Conservation (phyloP, 2,113 vertebrate species). For the Kobus ellipsiprymnus region DNA sequence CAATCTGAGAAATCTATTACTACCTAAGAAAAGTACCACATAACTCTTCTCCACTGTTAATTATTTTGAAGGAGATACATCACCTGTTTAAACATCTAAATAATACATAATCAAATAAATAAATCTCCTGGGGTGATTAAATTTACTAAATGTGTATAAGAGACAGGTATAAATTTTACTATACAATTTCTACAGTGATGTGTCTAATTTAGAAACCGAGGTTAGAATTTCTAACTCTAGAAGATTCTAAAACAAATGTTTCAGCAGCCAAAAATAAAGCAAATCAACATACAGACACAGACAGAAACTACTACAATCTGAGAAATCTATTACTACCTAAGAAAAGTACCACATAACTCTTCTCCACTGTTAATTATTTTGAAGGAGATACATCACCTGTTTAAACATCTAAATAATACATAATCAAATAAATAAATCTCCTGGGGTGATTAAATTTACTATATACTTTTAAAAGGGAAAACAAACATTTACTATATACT, state of each 20-base stretch:
- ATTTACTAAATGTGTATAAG: too few relatives aligned
- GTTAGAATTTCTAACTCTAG: background rate
- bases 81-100: constrained; percentile 47
- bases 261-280: constrained; percentile 61
- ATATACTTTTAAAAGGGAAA: background rate
- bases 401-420: constrained; percentile 50
- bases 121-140: background rate
- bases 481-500: background rate
- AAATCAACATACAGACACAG: constrained; percentile 15
- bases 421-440: constrained; percentile 20
- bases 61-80: constrained; percentile 27
- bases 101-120: constrained; percentile 9
- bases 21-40: constrained; percentile 13
- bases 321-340: constrained; percentile 40
- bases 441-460: background rate
- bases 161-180: background rate
- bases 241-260: constrained; percentile 58
- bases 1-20: constrained; percentile 20
- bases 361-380: constrained; percentile 16
- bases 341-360: background rate
- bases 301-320: constrained; percentile 34
- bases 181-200: constrained; percentile 31
- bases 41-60: background rate
- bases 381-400: background rate
- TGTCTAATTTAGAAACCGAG: constrained; percentile 42